These are phyloP conservation scores for Anadara kagoshimensis DNA, from an alignment of 1,140 invertebrate species.

Conservation along the genomic window DNA sequence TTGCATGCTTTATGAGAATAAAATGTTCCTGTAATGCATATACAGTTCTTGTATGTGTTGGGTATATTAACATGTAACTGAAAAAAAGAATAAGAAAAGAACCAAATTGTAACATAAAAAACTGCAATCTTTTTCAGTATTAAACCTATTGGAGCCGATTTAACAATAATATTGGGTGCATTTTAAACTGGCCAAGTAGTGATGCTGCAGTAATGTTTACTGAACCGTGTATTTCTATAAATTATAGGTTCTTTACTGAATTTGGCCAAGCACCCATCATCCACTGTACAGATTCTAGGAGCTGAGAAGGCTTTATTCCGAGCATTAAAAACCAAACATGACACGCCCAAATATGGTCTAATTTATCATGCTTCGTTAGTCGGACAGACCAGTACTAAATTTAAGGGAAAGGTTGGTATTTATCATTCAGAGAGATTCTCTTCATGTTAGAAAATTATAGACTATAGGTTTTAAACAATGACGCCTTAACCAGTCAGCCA, in stretches of 20 bases:
- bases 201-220: conserved; percentile 13
- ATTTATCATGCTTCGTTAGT: conserved; percentile 98
- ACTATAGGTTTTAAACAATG: too few species aligned
- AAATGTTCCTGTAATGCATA: too few species aligned
- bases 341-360: conserved; percentile 99
- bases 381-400: conserved; percentile 88
- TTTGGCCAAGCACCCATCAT: conserved; percentile 98
- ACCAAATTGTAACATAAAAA: background rate
- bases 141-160: too few species aligned
- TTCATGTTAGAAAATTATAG: too few species aligned
- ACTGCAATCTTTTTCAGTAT: background rate
- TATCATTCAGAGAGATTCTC: too few species aligned
- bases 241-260: conserved; percentile 89
- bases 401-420: conserved; percentile 86
- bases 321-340: conserved; percentile 96
- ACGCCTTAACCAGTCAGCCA: too few species aligned
- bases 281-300: conserved; percentile 98
- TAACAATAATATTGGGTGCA: too few species aligned
- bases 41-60: too few species aligned
- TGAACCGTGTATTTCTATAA: background rate
- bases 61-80: too few species aligned
- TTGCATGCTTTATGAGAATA: too few species aligned
- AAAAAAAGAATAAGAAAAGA: too few species aligned
- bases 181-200: conserved; percentile 18
- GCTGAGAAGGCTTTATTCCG: conserved; percentile 98